These are phyloP conservation scores for Irena cyanogastra DNA, from an alignment of 2,113 vertebrate species.

Conservation along the genomic window DNA sequence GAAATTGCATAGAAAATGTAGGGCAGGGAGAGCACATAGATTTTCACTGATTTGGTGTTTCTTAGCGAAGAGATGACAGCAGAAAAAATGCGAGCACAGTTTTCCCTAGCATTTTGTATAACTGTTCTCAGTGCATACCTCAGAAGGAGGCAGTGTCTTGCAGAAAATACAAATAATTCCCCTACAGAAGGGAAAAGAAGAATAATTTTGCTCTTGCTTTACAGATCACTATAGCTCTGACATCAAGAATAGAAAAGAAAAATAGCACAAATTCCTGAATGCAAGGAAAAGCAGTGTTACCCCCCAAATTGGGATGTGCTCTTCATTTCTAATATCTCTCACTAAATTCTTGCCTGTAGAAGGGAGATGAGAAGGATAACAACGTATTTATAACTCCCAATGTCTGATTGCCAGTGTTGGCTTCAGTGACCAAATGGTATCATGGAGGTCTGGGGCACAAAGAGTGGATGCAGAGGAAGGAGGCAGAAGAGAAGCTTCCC, in stretches of 20 bases:
- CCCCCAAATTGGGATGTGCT: background rate
- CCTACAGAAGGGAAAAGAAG: background rate
- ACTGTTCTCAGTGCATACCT: background rate
- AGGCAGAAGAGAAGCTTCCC: background rate
- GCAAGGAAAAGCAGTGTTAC: background rate
- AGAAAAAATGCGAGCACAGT: background rate
- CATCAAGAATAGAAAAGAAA: background rate
- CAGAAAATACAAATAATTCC: background rate
- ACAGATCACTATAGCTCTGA: background rate
- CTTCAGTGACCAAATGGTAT: background rate
- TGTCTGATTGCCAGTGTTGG: background rate
- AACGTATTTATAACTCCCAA: background rate
- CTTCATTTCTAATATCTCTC: background rate
- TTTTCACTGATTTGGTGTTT: background rate
- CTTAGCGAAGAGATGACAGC: background rate
- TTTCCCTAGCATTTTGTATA: background rate
- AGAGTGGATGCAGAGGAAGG: background rate
- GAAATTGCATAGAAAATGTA: background rate
- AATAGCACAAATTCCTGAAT: background rate
- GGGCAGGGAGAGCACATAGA: background rate
- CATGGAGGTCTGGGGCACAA: background rate
- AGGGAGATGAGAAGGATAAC: background rate
- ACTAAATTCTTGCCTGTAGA: background rate
- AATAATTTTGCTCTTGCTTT: background rate
- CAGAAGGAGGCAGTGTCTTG: constrained; percentile 20